phyloP scores from a whole-genome alignment of 1,140 invertebrate genomes.

The Drosophila santomea region DNA sequence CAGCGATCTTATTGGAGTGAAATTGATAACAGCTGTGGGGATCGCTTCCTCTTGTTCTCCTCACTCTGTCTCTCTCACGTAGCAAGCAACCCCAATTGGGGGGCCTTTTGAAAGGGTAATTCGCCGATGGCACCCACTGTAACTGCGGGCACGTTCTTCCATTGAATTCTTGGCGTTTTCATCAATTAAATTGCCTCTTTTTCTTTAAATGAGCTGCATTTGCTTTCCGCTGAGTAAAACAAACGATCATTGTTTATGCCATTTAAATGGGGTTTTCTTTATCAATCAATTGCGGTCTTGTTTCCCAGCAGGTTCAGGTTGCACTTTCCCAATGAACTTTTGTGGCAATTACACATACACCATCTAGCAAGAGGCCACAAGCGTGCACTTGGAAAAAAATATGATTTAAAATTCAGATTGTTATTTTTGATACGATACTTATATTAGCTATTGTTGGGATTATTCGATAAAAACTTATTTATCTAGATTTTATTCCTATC shows the following conservation, averaged over 20 bases:
- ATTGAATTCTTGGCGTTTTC: conserved; percentile 26
- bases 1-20: conserved; percentile 16
- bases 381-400: conserved; percentile 14
- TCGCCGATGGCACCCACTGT: conserved; percentile 34
- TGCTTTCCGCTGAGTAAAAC: conserved; percentile 22
- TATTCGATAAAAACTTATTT: no score
- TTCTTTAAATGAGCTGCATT: conserved; percentile 29
- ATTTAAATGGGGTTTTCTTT: conserved; percentile 56
- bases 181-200: conserved; percentile 35
- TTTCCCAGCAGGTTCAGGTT: conserved; percentile 71
- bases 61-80: not conserved
- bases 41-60: conserved; percentile 9
- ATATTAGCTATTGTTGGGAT: no score
- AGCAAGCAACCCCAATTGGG: conserved; percentile 17
- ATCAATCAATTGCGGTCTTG: conserved; percentile 74
- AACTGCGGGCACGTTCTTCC: conserved; percentile 21
- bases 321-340: conserved; percentile 75
- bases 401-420: no score
- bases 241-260: conserved; percentile 50
- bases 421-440: not conserved
- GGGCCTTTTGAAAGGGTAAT: conserved; percentile 15
- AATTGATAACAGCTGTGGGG: conserved; percentile 29
- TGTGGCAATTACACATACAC: conserved; percentile 52
- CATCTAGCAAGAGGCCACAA: not conserved
- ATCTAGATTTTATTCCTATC: no score